phyloP scores from a whole-genome alignment of 2,797 vertebrate species.

The Todus mexicanus region DNA sequence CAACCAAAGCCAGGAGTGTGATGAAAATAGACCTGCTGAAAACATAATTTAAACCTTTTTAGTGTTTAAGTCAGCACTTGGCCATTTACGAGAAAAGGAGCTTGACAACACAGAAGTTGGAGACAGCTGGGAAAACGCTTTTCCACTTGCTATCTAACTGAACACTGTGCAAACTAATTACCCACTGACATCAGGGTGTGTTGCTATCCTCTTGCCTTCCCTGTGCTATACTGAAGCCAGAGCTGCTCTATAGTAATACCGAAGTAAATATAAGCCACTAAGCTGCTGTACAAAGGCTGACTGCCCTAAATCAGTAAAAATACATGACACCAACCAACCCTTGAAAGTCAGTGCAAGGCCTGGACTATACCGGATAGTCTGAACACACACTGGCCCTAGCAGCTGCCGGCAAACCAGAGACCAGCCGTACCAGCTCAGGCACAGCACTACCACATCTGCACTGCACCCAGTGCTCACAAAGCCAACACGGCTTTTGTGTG shows the following conservation, averaged over 20 bases:
- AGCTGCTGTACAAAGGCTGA: neutral
- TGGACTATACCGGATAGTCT: accelerated
- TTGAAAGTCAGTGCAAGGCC: neutral
- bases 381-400: neutral
- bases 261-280: neutral
- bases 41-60: neutral
- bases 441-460: neutral
- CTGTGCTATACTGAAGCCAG: neutral
- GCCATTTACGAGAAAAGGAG: neutral
- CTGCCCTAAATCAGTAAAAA: neutral
- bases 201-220: neutral
- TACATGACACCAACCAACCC: neutral
- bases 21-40: neutral
- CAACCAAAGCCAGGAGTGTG: neutral
- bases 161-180: neutral
- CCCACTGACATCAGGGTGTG: neutral
- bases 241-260: neutral
- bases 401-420: neutral
- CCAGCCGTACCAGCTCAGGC: neutral
- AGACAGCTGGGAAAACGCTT: neutral
- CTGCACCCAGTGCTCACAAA: neutral
- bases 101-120: neutral
- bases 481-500: neutral
- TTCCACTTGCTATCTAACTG: neutral
- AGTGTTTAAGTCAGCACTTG: neutral